phyloP scores from a whole-genome alignment of 2,888 invertebrate genomes.

The Eutolmus rufibarbis region DNA sequence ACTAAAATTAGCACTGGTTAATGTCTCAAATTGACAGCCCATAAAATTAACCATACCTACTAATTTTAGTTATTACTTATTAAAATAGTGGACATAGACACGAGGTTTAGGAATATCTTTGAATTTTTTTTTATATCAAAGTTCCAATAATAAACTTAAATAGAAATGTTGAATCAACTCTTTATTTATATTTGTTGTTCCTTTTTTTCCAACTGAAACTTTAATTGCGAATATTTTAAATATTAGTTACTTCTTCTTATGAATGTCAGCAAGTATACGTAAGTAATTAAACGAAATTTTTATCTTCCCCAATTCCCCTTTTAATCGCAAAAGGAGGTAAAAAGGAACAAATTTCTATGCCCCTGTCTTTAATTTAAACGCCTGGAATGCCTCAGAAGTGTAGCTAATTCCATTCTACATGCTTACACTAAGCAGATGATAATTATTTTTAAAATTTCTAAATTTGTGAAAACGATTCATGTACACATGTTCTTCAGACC shows the following conservation, averaged over 20 bases:
- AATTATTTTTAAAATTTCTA: slow-evolving; percentile 36
- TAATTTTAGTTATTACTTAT: no score
- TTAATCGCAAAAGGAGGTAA: background rate
- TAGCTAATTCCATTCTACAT: background rate
- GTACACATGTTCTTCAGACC: slow-evolving; percentile 6
- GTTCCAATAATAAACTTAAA: no score
- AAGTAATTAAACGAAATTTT: background rate
- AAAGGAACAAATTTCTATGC: background rate
- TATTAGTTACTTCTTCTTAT: no score
- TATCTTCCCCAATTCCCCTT: background rate
- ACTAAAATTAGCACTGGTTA: no score
- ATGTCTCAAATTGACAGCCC: no score
- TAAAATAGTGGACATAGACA: no score
- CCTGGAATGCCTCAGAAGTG: background rate
- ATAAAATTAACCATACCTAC: no score
- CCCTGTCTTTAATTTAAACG: background rate
- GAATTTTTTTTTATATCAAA: no score
- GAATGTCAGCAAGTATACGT: background rate
- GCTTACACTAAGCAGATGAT: slow-evolving; percentile 15
- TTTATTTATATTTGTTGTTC: no score
- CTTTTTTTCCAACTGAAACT: background rate
- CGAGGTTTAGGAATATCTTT: no score
- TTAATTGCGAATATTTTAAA: background rate
- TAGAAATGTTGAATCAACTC: no score
- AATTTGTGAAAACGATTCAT: slow-evolving; percentile 28